Evolutionary conservation across 2,888 invertebrate genomes (phyloP).

Genomic region (Idaea biselata): DNA sequence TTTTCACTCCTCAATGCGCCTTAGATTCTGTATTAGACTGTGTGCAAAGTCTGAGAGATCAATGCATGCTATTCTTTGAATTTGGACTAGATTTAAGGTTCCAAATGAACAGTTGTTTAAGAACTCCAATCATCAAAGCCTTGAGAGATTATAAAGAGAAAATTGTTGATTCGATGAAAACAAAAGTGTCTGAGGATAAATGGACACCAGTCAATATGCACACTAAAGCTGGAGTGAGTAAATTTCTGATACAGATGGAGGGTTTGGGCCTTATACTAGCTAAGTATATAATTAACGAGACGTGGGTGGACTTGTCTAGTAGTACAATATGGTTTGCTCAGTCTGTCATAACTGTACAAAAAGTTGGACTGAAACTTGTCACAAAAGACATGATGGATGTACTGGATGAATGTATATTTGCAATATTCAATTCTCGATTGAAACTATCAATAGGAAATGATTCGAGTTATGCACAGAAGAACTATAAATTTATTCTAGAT

Average conservation of each 20-base stretch:
- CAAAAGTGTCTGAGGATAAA: conserved; percentile 88
- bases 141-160: conserved; percentile 90
- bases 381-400: conserved; percentile 87
- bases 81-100: conserved; percentile 95
- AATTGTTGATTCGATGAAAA: conserved; percentile 89
- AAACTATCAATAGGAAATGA: conserved; percentile 74
- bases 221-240: conserved; percentile 84
- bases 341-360: conserved; percentile 86
- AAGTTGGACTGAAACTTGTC: conserved; percentile 87
- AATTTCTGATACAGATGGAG: conserved; percentile 86
- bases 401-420: conserved; percentile 86
- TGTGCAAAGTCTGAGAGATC: conserved; percentile 88
- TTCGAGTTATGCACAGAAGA: conserved; percentile 79
- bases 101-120: conserved; percentile 92
- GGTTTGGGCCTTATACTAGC: conserved; percentile 85
- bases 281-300: conserved; percentile 82
- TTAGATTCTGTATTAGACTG: conserved; percentile 92
- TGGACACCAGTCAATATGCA: conserved; percentile 92
- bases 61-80: conserved; percentile 82
- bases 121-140: conserved; percentile 87
- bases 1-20: conserved; percentile 93
- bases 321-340: conserved; percentile 91
- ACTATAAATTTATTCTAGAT: conserved; percentile 85
- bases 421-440: conserved; percentile 88
- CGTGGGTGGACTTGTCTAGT: conserved; percentile 87